Base-by-base conservation (phyloP, 1,140 invertebrate genomes). In the Polypedilum pembai region DNA sequence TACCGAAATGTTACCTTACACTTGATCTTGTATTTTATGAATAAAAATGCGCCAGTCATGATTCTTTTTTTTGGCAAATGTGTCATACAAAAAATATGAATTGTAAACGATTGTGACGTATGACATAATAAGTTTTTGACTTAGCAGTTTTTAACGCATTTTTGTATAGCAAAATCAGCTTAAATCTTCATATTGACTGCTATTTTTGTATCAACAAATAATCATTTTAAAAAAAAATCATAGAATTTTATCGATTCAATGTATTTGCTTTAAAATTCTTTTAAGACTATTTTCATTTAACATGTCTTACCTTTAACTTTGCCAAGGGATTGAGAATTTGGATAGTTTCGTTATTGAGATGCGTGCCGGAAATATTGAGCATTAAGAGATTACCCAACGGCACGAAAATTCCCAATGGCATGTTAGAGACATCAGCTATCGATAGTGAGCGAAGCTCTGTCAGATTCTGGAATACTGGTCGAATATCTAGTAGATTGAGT, bases 291-390 rank as follows among this genome's bases (percentile, higher is more conserved):
- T n/a, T n/a, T n/a, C n/a, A 21, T 41, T 56, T 45, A 56, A 4
- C 8, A 12, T 24, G 12, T 66, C 79, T 80, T 79, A 82, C 81
- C 80, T 82, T 80, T 12, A 82, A 77, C 45, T 80, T 77, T 41
- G 78, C 78, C 75, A 81, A 81, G 8, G 81, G 79, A 78, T 80
- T 80, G 76, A 82, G 80, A 74, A 82, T 79, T 76, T 82, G 78
- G 76, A 82, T 45, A 41, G 80, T 78, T 76, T 80, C 80, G 75
- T 81, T 84, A 75, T 82, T 80, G 74, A 85, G 78, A 75, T 82
- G 82, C 78, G 85, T 86, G 41, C 84, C 82, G n/a, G 86, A 86
- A 41, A 87, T 78, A 79, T 88, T 88, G 74, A 86, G 79, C 78
- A 85, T 84, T 74, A 81, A 82, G 20, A 87, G 78, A 45, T 86